These are phyloP conservation scores for Neoniphon sammara DNA, from an alignment of 2,797 vertebrate species.

Conservation along the genomic window DNA sequence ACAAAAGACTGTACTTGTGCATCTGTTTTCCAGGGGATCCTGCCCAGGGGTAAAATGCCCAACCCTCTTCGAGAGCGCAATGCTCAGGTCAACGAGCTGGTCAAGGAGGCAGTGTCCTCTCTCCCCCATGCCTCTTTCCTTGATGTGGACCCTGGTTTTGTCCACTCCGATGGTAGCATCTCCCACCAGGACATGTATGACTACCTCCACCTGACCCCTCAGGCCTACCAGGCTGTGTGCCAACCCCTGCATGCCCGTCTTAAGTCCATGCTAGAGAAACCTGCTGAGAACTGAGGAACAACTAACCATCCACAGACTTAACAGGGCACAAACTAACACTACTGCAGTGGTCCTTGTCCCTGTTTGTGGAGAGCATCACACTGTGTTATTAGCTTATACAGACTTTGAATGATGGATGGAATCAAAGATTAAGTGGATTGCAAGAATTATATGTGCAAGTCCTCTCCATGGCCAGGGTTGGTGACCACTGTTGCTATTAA, in stretches of 20 bases:
- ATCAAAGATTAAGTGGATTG: slow-evolving; percentile 40
- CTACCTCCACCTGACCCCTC: slow-evolving; percentile 91
- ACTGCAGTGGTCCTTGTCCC: slow-evolving; percentile 65
- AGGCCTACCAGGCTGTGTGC: slow-evolving; percentile 89
- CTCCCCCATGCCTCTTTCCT: slow-evolving; percentile 85
- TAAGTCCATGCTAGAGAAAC: slow-evolving; percentile 84
- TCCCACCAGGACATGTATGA: slow-evolving; percentile 94
- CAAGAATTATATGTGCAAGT: slow-evolving; percentile 38
- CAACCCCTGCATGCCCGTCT: slow-evolving; percentile 85
- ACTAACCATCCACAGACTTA: not conserved
- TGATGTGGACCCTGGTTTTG: slow-evolving; percentile 89
- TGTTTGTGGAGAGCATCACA: slow-evolving; percentile 53
- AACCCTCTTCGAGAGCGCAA: slow-evolving; percentile 90
- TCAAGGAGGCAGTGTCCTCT: slow-evolving; percentile 78
- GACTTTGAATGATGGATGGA: slow-evolving; percentile 45
- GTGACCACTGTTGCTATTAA: slow-evolving; percentile 72
- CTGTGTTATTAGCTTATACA: slow-evolving; percentile 36
- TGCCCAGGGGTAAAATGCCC: slow-evolving; percentile 89
- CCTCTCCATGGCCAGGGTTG: slow-evolving; percentile 60
- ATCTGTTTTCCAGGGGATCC: slow-evolving; percentile 82
- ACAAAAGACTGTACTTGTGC: not conserved
- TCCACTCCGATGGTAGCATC: slow-evolving; percentile 90
- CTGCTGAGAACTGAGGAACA: slow-evolving; percentile 73
- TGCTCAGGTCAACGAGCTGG: slow-evolving; percentile 84
- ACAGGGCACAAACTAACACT: slow-evolving; percentile 53